Conservation (phyloP, 2,888 invertebrate species). For the Hirtodrosophila confusa region DNA sequence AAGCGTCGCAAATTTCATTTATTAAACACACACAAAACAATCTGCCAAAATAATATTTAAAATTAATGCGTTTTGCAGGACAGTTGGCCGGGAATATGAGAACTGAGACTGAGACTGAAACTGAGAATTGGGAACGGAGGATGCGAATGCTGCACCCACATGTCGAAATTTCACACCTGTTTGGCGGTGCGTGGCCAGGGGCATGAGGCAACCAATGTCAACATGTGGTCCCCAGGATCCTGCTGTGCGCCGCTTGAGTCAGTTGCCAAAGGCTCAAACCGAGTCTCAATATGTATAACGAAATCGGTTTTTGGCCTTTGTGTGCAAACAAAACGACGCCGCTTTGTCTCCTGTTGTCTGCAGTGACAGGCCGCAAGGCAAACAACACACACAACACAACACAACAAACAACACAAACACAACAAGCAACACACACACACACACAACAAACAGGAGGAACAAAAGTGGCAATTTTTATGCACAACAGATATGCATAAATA, state of each 20-base stretch:
- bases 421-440: constrained; percentile 31
- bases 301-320: constrained; percentile 34
- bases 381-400: constrained; percentile 36
- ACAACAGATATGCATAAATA: constrained; percentile 66
- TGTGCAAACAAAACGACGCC: constrained; percentile 74
- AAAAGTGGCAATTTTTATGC: constrained; percentile 58
- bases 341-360: constrained; percentile 74
- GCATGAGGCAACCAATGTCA: constrained; percentile 59
- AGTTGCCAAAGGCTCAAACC: constrained; percentile 17
- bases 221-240: constrained; percentile 70
- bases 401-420: constrained; percentile 28
- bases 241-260: constrained; percentile 67
- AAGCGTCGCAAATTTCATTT: constrained; percentile 63
- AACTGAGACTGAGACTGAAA: constrained; percentile 3
- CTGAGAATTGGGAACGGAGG: constrained; percentile 1
- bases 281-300: constrained; percentile 23
- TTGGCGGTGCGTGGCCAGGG: constrained; percentile 32
- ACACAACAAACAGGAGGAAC: constrained; percentile 37
- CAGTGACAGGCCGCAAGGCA: constrained; percentile 63
- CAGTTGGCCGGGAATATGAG: constrained; percentile 5
- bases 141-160: constrained; percentile 66
- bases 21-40: constrained; percentile 54
- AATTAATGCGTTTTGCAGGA: constrained; percentile 65
- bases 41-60: constrained; percentile 79
- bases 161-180: constrained; percentile 68